Conservation (phyloP, 2,797 vertebrate genomes). For the Xiphophorus birchmanni region DNA sequence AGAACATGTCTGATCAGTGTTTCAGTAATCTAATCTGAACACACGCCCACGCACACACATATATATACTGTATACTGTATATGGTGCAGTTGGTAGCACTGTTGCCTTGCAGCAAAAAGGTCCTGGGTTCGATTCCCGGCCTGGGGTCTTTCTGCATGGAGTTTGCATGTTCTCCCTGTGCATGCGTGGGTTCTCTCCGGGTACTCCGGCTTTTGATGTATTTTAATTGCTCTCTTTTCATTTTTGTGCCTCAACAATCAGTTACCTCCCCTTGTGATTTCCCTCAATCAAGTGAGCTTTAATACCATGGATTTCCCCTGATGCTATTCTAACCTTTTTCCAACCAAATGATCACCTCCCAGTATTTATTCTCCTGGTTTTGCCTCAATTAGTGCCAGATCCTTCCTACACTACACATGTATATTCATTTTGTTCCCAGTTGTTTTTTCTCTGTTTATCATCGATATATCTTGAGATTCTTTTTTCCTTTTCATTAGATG, state of each 20-base stretch:
- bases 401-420: neutral
- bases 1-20: neutral
- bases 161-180: too few relatives aligned
- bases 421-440: neutral
- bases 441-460: neutral
- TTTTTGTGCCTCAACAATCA: neutral
- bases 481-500: neutral
- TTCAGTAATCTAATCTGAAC: too few relatives aligned
- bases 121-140: too few relatives aligned
- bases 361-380: neutral
- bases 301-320: neutral
- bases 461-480: neutral
- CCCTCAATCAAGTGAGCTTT: neutral
- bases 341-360: neutral
- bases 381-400: neutral
- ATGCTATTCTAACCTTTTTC: neutral
- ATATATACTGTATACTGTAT: too few relatives aligned
- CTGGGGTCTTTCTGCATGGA: too few relatives aligned
- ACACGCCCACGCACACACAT: too few relatives aligned
- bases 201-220: neutral
- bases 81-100: too few relatives aligned
- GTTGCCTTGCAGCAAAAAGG: too few relatives aligned
- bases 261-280: neutral
- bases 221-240: neutral
- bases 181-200: too few relatives aligned